These are phyloP conservation scores for Chloropsis hardwickii DNA, from an alignment of 2,113 vertebrate genomes.

Conservation along the genomic window DNA sequence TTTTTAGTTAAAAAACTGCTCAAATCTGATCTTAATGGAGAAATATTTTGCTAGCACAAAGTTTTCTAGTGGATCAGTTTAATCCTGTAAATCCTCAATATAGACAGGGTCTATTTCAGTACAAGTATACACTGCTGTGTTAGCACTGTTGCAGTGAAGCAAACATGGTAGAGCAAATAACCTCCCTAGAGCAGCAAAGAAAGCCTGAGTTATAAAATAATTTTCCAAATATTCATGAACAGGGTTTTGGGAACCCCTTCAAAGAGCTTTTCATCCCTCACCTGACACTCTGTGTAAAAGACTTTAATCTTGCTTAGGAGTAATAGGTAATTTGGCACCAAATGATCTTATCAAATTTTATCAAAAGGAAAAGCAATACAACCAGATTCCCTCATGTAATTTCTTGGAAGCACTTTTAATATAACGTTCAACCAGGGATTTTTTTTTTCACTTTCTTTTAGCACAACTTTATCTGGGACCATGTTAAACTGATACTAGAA, in stretches of 20 bases:
- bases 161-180: not conserved
- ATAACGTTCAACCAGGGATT: not conserved
- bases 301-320: not conserved
- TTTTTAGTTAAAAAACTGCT: not conserved
- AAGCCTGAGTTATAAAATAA: not conserved
- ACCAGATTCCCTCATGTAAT: not conserved
- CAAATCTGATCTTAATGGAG: not conserved
- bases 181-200: not conserved
- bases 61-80: not conserved
- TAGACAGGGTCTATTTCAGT: not conserved
- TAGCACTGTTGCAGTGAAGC: not conserved
- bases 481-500: not conserved
- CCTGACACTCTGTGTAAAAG: not conserved
- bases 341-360: constrained; percentile 8
- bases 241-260: not conserved
- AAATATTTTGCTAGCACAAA: not conserved
- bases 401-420: not conserved
- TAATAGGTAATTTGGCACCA: not conserved
- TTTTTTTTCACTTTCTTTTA: not conserved
- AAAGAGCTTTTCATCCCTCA: not conserved
- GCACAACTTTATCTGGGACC: not conserved
- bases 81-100: not conserved
- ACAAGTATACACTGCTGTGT: not conserved
- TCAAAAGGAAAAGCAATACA: constrained; percentile 10
- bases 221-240: not conserved